Percentiles rank a stretch among this genome's conserved stretches.
Conservation (phyloP, 2,888 invertebrate species). For the Temnothorax unifasciatus region DNA sequence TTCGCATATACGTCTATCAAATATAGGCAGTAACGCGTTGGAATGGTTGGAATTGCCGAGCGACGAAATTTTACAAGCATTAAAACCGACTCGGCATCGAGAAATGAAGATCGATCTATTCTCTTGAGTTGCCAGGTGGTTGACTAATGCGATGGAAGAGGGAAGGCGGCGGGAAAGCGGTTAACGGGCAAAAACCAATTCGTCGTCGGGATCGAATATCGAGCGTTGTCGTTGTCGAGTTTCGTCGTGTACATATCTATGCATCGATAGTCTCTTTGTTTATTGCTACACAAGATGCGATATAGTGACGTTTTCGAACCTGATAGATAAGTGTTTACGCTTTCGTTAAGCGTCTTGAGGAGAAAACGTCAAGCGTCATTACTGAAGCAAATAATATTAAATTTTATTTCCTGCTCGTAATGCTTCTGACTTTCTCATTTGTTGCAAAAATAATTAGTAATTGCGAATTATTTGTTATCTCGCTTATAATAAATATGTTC, state of each 20-base stretch:
- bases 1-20: constrained; percentile 8
- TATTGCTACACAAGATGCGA: constrained; percentile 3
- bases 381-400: not conserved
- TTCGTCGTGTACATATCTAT: constrained; percentile 70
- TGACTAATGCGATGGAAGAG: constrained; percentile 69
- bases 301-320: not conserved
- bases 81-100: constrained; percentile 64
- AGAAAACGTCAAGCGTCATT: not conserved
- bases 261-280: not conserved
- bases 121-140: constrained; percentile 70
- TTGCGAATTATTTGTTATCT: not conserved
- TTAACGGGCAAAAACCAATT: constrained; percentile 77
- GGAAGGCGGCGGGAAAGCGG: constrained; percentile 38
- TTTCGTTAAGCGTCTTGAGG: not conserved
- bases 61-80: constrained; percentile 59
- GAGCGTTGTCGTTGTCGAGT: constrained; percentile 69
- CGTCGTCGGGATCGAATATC: constrained; percentile 73
- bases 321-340: not conserved
- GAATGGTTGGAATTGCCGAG: constrained; percentile 22
- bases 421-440: not conserved
- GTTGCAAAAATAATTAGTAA: no score
- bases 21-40: constrained; percentile 10
- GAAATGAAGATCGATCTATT: constrained; percentile 73
- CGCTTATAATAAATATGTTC: not conserved
- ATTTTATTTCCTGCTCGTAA: not conserved